Evolutionary conservation across 2,888 invertebrate species (phyloP), one percentile per base, ranked within the genome.

Genomic region (Hetaerina titia): DNA sequence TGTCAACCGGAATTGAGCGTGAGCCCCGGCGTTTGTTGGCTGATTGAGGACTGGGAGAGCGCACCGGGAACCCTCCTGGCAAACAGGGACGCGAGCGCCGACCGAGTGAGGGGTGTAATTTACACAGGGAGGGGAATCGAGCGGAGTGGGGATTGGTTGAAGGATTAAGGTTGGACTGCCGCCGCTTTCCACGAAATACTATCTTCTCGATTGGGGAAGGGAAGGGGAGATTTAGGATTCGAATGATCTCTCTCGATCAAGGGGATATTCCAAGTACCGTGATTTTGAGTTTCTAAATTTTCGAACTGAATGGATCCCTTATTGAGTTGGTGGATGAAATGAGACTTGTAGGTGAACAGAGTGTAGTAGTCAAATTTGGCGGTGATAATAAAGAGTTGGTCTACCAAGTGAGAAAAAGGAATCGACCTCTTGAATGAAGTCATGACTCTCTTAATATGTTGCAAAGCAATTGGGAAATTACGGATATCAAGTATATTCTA

Each of bases 21-120:
- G 45, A 45, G 88, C 56, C 31, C 25, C 25, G 81, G 81, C 31
- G 81, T 81, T 31, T 25, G 58, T 56, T 11, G 89, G 57, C 57
- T 89, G 89, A 89, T 89, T 89, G 89, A 89, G 57, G 89, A 22
- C 57, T 17, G 56, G 11, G 89, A 88, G 56, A 88, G 22, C 22
- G 15, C 45, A 45, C 22, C 15, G 81, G 81, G 81, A 81, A 57
- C n/a, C 58, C 58, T 22, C 11, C 22, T 5, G 57, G n/a, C 89
- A 89, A 89, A 89, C 17, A 89, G 56, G 89, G 57, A 11, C 57
- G 22, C 22, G 57, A 4, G 56, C 45, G 15, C 6, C n/a, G 88
- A 15, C 56, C 45, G 56, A 7, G 88, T 13, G 88, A 56, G 17
- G 56, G 45, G 88, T 17, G 87, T 2, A 31, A 87, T 31, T 87